Evolutionary conservation across 2,888 invertebrate genomes (phyloP), one percentile per base, ranked within the genome.

Genomic region (Acronicta psi): DNA sequence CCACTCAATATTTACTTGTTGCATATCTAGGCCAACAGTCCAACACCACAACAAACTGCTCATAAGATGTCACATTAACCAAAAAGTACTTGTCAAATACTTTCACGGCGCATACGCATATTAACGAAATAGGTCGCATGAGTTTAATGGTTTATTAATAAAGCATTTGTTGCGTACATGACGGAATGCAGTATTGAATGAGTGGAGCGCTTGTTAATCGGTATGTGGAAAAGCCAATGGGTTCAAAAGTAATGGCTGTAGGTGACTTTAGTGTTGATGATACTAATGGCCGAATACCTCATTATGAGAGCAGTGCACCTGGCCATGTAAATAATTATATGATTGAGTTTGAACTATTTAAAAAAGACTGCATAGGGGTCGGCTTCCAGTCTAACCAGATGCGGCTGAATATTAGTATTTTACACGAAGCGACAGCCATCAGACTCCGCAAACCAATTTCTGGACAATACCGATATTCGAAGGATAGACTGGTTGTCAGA

Each of bases 121-220:
- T 62, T 61, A 61, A 50, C 37, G 46, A 77, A 75, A 60, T 75
- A 67, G 75, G 78, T 75, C 75, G 62, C 58, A 59, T 73, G 62
- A 65, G 17, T 72, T 64, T 69, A 69, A 75, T 77, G 62, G 69
- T 69, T 75, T 77, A 75, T 77, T 77, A 75, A 75, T 74, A 75
- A 74, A 66, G 49, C 51, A 51, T 52, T 45, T 69, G 49, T 66
- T 60, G 63, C 56, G 45, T 50, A 59, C 61, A 55, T 59, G 56
- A 46, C 55, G 68, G 73, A 50, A 73, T 75, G 73, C 76, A 56
- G 52, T 54, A 41, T 36, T 14, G 44, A 56, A 53, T 56, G 72
- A 55, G n/a, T 45, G 42, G 36, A 11, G 41, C 18, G 72, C 53
- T 54, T 43, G 40, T 65, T 54, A 50, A 46, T 65, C 49, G 46